Percentiles rank a stretch among this genome's conserved stretches.
Evolutionary conservation across 2,888 invertebrate species (phyloP).

Genomic region (Hirtodrosophila alboralis): DNA sequence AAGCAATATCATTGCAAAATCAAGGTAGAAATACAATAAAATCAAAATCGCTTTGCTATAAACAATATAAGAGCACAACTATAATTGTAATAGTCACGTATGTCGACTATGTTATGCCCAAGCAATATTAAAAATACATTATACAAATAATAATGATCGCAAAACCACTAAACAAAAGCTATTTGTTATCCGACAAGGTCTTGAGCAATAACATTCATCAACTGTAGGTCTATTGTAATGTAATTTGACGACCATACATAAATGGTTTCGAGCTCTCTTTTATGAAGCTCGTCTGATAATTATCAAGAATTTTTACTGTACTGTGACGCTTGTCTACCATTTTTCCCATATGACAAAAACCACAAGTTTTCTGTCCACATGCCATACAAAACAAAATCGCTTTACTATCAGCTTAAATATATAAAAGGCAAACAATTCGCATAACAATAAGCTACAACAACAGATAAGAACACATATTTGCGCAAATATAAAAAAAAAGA

Average conservation of each 20-base stretch:
- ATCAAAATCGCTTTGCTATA: slow-evolving; percentile 26
- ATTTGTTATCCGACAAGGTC: slow-evolving; percentile 11
- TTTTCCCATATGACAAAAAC: slow-evolving; percentile 15
- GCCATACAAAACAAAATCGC: slow-evolving; percentile 35
- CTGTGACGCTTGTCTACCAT: slow-evolving; percentile 7
- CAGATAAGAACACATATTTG: slow-evolving; percentile 41
- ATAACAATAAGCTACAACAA: slow-evolving; percentile 42
- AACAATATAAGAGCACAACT: slow-evolving; percentile 34
- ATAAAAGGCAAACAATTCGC: slow-evolving; percentile 33
- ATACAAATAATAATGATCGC: not conserved
- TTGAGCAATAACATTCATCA: not conserved
- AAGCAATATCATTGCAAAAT: slow-evolving; percentile 4
- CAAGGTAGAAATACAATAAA: slow-evolving; percentile 16
- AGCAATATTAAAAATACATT: slow-evolving; percentile 11
- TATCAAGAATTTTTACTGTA: slow-evolving; percentile 3
- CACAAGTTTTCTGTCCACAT: slow-evolving; percentile 34
- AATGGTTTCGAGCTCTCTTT: slow-evolving; percentile 1
- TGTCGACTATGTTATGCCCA: slow-evolving; percentile 26
- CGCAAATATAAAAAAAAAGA: slow-evolving; percentile 36
- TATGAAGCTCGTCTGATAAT: not conserved
- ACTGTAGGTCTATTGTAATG: not conserved
- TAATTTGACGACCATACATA: not conserved
- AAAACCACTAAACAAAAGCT: not conserved
- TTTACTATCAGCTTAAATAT: slow-evolving; percentile 33
- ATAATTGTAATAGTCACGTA: slow-evolving; percentile 25